phyloP scores from a whole-genome alignment of 2,888 invertebrate genomes.

The Epistrophe eligans region DNA sequence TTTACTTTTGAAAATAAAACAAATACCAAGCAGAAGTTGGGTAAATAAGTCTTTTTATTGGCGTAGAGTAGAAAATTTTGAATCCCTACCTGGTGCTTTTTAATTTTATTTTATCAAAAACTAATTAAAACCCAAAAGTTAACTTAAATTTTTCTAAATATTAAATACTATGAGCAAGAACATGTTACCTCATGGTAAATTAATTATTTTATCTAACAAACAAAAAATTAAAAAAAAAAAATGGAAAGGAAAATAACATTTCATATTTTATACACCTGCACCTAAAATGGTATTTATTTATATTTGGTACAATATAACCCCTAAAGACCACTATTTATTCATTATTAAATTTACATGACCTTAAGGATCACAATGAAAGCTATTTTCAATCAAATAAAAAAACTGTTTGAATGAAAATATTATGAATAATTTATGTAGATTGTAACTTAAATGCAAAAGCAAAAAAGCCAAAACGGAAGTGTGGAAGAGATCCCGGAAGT shows the following conservation, averaged over 20 bases:
- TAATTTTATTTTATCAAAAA: too few relatives aligned
- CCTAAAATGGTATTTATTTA: not conserved
- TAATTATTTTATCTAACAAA: too few relatives aligned
- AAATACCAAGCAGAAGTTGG: not conserved
- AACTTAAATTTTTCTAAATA: not conserved
- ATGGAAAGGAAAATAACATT: not conserved
- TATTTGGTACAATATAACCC: not conserved
- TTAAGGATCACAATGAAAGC: constrained; percentile 25
- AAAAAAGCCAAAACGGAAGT: constrained; percentile 9
- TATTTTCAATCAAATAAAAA: constrained; percentile 15
- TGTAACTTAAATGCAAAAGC: constrained; percentile 19
- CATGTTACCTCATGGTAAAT: not conserved
- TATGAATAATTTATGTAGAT: constrained; percentile 21
- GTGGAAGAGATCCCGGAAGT: not conserved
- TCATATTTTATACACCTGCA: not conserved
- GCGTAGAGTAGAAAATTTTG: too few relatives aligned
- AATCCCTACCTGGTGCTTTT: too few relatives aligned
- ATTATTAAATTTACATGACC: constrained; percentile 27
- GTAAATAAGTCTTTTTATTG: not conserved
- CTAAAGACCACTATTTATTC: not conserved
- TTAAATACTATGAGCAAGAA: not conserved
- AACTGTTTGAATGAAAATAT: not conserved
- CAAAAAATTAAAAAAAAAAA: not conserved
- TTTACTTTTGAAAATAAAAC: not conserved
- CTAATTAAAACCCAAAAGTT: too few relatives aligned